Conservation (phyloP, 2,113 vertebrate genomes). For the Vidua chalybeata region DNA sequence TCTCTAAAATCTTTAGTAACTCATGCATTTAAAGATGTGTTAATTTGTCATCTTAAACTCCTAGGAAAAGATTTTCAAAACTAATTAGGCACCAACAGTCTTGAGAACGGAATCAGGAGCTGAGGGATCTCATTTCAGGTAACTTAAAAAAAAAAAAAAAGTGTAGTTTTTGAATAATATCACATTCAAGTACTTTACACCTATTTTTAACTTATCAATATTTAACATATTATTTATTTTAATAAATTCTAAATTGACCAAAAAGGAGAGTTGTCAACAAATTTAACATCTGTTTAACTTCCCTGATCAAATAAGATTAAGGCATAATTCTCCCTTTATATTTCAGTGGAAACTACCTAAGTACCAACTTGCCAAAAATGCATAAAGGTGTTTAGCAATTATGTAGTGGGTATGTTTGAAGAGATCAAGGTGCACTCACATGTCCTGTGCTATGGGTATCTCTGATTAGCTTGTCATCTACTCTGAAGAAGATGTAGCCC, state of each 20-base stretch:
- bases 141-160: background rate
- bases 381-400: conserved; percentile 72
- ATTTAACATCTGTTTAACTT: conserved; percentile 57
- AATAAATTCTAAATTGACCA: conserved; percentile 3
- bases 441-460: conserved; percentile 70
- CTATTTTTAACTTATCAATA: background rate
- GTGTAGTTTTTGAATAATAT: background rate
- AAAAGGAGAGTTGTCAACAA: conserved; percentile 47
- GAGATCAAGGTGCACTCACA: conserved; percentile 76
- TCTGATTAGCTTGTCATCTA: conserved; percentile 84
- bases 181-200: background rate
- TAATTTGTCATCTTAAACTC: conserved; percentile 18
- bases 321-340: conserved; percentile 59
- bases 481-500: conserved; percentile 80
- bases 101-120: background rate
- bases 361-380: conserved; percentile 70
- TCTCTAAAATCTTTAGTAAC: conserved; percentile 25
- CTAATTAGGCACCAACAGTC: background rate
- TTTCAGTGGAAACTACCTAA: conserved; percentile 69
- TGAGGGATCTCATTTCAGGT: background rate
- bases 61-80: conserved; percentile 18
- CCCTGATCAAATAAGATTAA: conserved; percentile 53
- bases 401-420: conserved; percentile 66
- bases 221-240: background rate
- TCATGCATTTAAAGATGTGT: background rate